A percentile compares a stretch with the other conserved stretches of the same genome.
These are phyloP conservation scores for Hyalella azteca DNA, from an alignment of 2,888 invertebrate genomes.

Conservation along the genomic window DNA sequence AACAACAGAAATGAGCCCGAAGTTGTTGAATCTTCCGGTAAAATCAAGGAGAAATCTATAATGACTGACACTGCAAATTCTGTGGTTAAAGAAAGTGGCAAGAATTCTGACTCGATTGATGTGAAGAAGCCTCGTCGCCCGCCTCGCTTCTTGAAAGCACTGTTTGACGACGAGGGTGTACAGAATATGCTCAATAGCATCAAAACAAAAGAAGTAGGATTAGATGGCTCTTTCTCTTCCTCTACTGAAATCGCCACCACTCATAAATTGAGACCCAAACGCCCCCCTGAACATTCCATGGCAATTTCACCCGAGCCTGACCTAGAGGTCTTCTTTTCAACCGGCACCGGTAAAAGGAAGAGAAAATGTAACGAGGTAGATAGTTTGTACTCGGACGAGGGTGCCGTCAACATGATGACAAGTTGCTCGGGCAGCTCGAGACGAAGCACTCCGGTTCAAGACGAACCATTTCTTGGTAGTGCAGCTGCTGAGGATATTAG, in stretches of 20 bases:
- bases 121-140: conserved; percentile 45
- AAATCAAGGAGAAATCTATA: neutral
- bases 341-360: conserved; percentile 42
- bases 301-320: conserved; percentile 55
- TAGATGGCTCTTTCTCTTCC: conserved; percentile 41
- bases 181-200: conserved; percentile 58
- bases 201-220: conserved; percentile 40
- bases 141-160: conserved; percentile 53
- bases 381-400: conserved; percentile 57
- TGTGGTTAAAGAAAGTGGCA: neutral
- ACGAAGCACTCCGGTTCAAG: conserved; percentile 27
- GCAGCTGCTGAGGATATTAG: neutral
- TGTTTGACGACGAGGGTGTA: conserved; percentile 56
- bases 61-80: neutral
- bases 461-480: neutral
- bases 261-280: conserved; percentile 53
- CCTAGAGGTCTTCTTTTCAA: conserved; percentile 43
- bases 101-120: conserved; percentile 13
- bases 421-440: conserved; percentile 47
- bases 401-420: conserved; percentile 53
- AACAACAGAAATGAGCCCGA: conserved; percentile 20
- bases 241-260: conserved; percentile 42
- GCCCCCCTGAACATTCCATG: conserved; percentile 52
- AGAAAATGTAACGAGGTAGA: conserved; percentile 50
- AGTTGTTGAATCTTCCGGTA: neutral